Evolutionary conservation across 1,140 invertebrate species (phyloP).

Genomic region (Diabrotica undecimpunctata): DNA sequence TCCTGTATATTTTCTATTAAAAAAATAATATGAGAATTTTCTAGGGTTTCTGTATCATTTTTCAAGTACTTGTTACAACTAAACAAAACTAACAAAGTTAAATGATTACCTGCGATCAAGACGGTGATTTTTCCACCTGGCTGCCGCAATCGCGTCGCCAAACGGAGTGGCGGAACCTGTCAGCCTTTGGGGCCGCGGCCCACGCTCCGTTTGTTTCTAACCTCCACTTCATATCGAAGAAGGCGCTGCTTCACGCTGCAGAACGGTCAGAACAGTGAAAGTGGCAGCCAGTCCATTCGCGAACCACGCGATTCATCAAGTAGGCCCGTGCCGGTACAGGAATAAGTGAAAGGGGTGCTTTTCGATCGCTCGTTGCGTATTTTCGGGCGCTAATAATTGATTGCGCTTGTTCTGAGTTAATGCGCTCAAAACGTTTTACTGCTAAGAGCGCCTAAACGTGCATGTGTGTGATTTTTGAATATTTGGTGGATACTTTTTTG

Average conservation of each 20-base stretch:
- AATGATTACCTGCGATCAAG: too few relatives aligned
- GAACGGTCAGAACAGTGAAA: background rate
- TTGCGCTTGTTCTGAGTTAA: background rate
- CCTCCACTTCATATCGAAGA: background rate
- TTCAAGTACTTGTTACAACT: too few relatives aligned
- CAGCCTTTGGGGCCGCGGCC: background rate
- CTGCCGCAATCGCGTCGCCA: background rate
- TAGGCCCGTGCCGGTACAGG: background rate
- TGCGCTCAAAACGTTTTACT: background rate
- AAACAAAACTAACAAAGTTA: too few relatives aligned
- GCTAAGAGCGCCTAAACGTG: background rate
- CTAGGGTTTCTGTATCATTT: too few relatives aligned
- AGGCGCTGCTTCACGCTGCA: background rate
- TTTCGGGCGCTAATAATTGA: background rate
- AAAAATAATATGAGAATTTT: too few relatives aligned
- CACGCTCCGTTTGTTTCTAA: conserved; percentile 1
- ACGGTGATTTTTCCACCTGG: background rate
- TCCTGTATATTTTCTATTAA: too few relatives aligned
- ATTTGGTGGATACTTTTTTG: too few relatives aligned
- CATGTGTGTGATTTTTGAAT: background rate
- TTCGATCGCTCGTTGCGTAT: background rate
- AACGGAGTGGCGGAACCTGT: background rate
- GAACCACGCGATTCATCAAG: background rate
- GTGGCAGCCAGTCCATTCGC: background rate
- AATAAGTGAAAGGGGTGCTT: background rate